Percentiles rank a stretch among this genome's conserved stretches.
These are phyloP conservation scores for Trissolcus basalis DNA, from an alignment of 1,140 invertebrate species.

Conservation along the genomic window DNA sequence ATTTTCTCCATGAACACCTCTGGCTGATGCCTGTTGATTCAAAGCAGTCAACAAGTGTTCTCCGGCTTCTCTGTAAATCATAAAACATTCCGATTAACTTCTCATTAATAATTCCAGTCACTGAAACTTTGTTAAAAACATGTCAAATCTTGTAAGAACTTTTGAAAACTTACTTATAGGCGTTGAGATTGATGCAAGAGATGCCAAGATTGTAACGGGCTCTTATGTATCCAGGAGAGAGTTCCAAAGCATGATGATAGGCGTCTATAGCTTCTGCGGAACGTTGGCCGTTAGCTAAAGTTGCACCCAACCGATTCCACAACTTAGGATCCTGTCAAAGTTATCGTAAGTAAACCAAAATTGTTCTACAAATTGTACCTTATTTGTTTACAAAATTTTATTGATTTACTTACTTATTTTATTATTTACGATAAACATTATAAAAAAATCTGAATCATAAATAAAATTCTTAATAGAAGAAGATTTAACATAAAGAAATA, in stretches of 20 bases:
- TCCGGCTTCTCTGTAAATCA: conserved; percentile 87
- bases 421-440: too few species aligned
- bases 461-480: too few species aligned
- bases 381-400: too few species aligned
- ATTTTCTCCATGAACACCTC: conserved; percentile 75
- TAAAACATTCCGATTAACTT: neutral
- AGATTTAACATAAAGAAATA: too few species aligned
- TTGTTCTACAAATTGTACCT: too few species aligned
- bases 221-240: conserved; percentile 96
- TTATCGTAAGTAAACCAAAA: neutral
- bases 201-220: conserved; percentile 98
- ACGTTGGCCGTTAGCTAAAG: conserved; percentile 94
- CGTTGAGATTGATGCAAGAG: conserved; percentile 96
- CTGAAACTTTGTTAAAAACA: neutral
- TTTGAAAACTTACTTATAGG: conserved; percentile 83
- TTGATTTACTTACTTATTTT: too few species aligned
- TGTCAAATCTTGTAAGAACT: too few species aligned
- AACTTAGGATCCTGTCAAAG: conserved; percentile 88
- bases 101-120: too few species aligned
- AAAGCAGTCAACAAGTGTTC: conserved; percentile 96
- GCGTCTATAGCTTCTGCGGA: conserved; percentile 97
- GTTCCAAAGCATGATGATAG: conserved; percentile 92
- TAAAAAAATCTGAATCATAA: too few species aligned
- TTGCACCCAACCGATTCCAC: conserved; percentile 98
- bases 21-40: conserved; percentile 92